A percentile compares a stretch with the other conserved stretches of the same genome.
Conservation (phyloP, 2,888 invertebrate genomes). For the Diaperis boleti region DNA sequence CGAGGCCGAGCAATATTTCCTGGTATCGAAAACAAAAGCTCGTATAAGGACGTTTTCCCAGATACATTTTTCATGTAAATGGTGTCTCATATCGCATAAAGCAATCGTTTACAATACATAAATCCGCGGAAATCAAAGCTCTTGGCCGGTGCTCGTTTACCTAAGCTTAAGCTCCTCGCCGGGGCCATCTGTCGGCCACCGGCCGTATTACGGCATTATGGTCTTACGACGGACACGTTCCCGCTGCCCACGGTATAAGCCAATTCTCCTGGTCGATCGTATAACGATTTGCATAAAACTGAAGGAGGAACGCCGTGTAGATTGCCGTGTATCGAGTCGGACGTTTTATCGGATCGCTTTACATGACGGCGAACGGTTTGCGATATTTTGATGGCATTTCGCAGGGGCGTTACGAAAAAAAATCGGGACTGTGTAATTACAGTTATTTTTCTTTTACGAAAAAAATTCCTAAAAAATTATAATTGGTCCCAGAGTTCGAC, state of each 20-base stretch:
- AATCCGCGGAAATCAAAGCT: constrained; percentile 68
- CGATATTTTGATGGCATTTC: constrained; percentile 26
- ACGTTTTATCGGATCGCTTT: constrained; percentile 39
- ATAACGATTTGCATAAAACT: constrained; percentile 45
- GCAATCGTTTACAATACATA: constrained; percentile 69
- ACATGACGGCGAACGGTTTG: constrained; percentile 38
- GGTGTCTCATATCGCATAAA: constrained; percentile 69
- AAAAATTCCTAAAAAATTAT: too few relatives aligned
- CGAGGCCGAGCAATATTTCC: constrained; percentile 65
- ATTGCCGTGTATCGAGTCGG: constrained; percentile 35
- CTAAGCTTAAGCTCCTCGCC: constrained; percentile 60
- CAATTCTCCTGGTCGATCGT: constrained; percentile 46
- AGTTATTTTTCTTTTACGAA: too few relatives aligned
- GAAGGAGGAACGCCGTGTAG: constrained; percentile 33
- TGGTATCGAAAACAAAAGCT: constrained; percentile 68
- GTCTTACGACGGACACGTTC: constrained; percentile 52
- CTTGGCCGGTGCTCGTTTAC: constrained; percentile 62
- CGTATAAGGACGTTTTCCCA: constrained; percentile 65
- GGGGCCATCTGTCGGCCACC: constrained; percentile 60
- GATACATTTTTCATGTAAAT: constrained; percentile 69
- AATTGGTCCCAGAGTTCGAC: background rate
- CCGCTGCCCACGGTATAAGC: constrained; percentile 49
- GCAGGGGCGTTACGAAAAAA: too few relatives aligned
- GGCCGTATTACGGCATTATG: constrained; percentile 44
- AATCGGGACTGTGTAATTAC: too few relatives aligned